Percentiles rank a stretch among this genome's conserved stretches.
Evolutionary conservation across 2,113 vertebrate genomes (phyloP).

Genomic region (Cynoglossus semilaevis): DNA sequence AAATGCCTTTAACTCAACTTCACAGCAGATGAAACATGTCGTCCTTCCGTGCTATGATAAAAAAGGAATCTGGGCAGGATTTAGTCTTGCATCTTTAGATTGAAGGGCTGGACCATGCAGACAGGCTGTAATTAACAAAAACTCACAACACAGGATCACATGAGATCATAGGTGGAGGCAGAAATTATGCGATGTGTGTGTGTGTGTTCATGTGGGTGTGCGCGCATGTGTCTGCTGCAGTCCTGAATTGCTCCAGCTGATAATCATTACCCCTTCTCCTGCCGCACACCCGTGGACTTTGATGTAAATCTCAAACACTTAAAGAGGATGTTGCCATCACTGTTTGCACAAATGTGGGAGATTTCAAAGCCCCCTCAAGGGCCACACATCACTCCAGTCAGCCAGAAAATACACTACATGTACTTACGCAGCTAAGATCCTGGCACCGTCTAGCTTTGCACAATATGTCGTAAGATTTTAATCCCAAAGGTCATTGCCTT

Average conservation of each 20-base stretch:
- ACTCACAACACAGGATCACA: conserved; percentile 32
- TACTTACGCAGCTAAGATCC: background rate
- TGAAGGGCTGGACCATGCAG: conserved; percentile 31
- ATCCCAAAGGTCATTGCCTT: too few relatives aligned
- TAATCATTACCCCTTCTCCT: conserved; percentile 48
- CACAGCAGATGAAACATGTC: conserved; percentile 13
- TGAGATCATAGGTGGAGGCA: conserved; percentile 17
- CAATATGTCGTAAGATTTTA: background rate
- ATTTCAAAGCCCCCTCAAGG: conserved; percentile 17
- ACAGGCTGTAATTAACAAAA: conserved; percentile 46
- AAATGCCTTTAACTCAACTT: too few relatives aligned
- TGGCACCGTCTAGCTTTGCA: conserved; percentile 6
- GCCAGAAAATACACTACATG: background rate
- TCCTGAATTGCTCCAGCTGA: conserved; percentile 52
- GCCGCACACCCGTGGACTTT: conserved; percentile 34
- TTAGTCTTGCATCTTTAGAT: conserved; percentile 34
- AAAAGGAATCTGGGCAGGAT: conserved; percentile 30
- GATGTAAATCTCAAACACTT: conserved; percentile 50
- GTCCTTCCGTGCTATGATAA: conserved; percentile 2
- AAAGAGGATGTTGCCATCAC: conserved; percentile 36
- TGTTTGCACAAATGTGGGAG: conserved; percentile 52
- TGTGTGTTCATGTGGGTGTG: conserved; percentile 22
- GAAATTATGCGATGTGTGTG: conserved; percentile 19
- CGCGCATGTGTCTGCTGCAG: conserved; percentile 39
- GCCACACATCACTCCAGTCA: conserved; percentile 9